Conservation (phyloP, 2,888 invertebrate genomes). For the Lathronympha strigana region DNA sequence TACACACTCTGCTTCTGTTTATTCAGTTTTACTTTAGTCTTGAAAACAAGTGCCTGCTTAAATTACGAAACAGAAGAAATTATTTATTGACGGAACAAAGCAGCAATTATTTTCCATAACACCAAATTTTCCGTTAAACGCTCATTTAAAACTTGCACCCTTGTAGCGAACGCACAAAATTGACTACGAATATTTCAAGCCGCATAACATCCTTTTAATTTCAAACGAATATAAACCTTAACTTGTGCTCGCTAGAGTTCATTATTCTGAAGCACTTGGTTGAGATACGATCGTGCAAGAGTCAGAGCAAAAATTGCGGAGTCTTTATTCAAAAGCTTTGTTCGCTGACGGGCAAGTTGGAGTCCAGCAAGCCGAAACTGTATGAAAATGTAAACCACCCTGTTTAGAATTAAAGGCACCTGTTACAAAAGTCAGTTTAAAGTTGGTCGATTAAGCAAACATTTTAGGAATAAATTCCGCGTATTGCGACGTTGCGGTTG, state of each 20-base stretch:
- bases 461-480: conserved; percentile 2
- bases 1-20: too few species aligned
- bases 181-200: neutral
- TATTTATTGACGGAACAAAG: conserved; percentile 8
- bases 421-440: conserved; percentile 15
- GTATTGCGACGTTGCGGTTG: too few species aligned
- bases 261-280: neutral
- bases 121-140: conserved; percentile 47
- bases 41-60: neutral
- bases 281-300: neutral
- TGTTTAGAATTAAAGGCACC: conserved; percentile 54
- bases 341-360: conserved; percentile 57
- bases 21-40: neutral
- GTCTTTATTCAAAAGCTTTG: conserved; percentile 68
- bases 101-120: conserved; percentile 33
- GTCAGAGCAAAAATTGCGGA: conserved; percentile 42
- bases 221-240: neutral
- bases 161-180: conserved; percentile 57
- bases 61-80: neutral
- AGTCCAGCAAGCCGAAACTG: conserved; percentile 54
- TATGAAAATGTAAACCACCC: conserved; percentile 65
- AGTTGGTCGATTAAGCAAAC: conserved; percentile 12
- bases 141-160: conserved; percentile 55
- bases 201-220: neutral
- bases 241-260: neutral